phyloP scores from a whole-genome alignment of 2,113 vertebrate species.

The Cyrtonyx montezumae region DNA sequence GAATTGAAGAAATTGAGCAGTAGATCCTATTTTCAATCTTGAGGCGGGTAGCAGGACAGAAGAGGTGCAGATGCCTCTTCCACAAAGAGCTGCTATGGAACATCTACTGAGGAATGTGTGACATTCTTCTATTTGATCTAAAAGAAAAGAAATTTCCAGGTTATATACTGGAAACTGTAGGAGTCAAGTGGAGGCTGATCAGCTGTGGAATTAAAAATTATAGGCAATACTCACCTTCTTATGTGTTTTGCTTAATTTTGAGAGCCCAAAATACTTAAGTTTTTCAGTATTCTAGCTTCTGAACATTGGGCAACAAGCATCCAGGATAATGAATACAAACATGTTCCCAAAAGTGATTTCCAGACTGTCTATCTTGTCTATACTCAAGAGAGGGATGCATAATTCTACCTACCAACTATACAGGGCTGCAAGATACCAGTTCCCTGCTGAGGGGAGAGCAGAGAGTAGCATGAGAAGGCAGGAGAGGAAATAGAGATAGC shows the following conservation, averaged over 20 bases:
- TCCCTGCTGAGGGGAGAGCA: not conserved
- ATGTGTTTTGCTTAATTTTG: not conserved
- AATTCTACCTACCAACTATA: fast-evolving
- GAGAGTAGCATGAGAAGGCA: not conserved
- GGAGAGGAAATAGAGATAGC: not conserved
- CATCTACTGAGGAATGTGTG: not conserved
- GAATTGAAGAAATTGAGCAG: not conserved
- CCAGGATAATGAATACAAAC: not conserved
- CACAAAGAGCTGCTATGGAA: not conserved
- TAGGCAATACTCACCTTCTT: not conserved
- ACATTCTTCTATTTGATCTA: not conserved
- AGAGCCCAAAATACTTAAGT: not conserved
- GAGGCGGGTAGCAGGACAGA: not conserved
- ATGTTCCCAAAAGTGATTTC: not conserved
- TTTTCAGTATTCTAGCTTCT: not conserved
- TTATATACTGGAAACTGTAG: not conserved
- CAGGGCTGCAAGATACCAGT: not conserved
- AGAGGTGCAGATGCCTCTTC: not conserved
- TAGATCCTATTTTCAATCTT: not conserved
- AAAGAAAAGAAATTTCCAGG: not conserved
- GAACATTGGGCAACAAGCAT: not conserved
- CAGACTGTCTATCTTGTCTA: not conserved
- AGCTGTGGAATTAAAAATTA: not conserved
- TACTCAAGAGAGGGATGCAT: not conserved
- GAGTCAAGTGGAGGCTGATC: not conserved